Evolutionary conservation across 2,797 vertebrate species (phyloP).

Genomic region (Amniataba percoides): DNA sequence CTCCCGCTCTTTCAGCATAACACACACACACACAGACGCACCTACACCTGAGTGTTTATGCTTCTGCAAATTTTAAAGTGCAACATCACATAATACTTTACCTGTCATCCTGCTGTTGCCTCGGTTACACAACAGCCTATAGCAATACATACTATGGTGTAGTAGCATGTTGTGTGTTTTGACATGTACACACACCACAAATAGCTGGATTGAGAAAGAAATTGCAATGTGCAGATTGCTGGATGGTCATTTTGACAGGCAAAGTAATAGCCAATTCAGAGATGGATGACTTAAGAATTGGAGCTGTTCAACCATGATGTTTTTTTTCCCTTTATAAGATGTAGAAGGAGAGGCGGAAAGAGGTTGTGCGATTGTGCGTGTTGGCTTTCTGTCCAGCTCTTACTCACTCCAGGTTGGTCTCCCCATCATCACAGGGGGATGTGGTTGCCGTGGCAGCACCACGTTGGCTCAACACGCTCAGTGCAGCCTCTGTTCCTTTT

Average conservation of each 20-base stretch:
- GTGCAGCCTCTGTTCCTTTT: slow-evolving; percentile 65
- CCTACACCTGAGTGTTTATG: slow-evolving; percentile 6
- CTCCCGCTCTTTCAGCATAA: slow-evolving; percentile 24
- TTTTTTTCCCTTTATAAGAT: background rate
- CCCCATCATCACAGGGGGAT: slow-evolving; percentile 58
- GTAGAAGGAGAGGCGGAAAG: slow-evolving; percentile 17
- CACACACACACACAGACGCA: background rate
- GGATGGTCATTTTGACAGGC: slow-evolving; percentile 66
- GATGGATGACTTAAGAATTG: slow-evolving; percentile 66
- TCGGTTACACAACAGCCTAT: slow-evolving; percentile 13
- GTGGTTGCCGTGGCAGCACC: slow-evolving; percentile 82
- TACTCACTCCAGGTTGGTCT: slow-evolving; percentile 60
- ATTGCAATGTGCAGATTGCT: slow-evolving; percentile 51
- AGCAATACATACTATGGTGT: slow-evolving; percentile 31
- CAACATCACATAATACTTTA: slow-evolving; percentile 12
- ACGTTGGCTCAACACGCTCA: slow-evolving; percentile 62
- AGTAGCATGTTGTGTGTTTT: slow-evolving; percentile 29
- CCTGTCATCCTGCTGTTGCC: slow-evolving; percentile 30
- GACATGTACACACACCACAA: slow-evolving; percentile 14
- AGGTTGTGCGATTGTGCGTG: slow-evolving; percentile 36
- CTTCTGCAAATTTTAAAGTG: slow-evolving; percentile 31
- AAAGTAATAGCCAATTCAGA: slow-evolving; percentile 72
- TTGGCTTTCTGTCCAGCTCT: slow-evolving; percentile 45
- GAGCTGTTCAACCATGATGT: slow-evolving; percentile 55
- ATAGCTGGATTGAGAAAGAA: slow-evolving; percentile 37